phyloP scores from a whole-genome alignment of 2,797 vertebrate species.

The Morus bassanus region DNA sequence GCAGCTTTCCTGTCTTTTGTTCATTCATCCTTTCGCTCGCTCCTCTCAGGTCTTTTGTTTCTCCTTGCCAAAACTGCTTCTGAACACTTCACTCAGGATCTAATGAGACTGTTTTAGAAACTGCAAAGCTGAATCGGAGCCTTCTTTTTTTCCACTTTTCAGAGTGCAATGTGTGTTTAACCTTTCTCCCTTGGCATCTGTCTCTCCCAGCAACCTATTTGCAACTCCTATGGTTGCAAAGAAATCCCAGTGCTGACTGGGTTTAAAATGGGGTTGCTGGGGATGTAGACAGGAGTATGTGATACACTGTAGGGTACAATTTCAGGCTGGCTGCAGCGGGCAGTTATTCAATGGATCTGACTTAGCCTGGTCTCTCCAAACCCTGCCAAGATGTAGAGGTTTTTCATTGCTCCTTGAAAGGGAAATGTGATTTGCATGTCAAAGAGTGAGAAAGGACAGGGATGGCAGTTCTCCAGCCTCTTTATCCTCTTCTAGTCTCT shows the following conservation, averaged over 20 bases:
- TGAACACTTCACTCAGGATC: neutral
- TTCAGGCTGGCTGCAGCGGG: neutral
- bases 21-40: slow-evolving; percentile 1
- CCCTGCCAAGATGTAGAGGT: neutral
- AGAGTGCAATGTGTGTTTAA: neutral
- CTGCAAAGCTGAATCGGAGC: slow-evolving; percentile 27
- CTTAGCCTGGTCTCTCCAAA: neutral
- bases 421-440: slow-evolving; percentile 3
- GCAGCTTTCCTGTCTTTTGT: neutral
- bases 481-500: neutral
- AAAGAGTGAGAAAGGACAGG: neutral
- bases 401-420: slow-evolving; percentile 10
- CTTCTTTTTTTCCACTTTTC: neutral
- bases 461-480: neutral
- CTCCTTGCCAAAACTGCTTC: slow-evolving; percentile 38
- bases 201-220: neutral
- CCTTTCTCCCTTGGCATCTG: slow-evolving; percentile 42
- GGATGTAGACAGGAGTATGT: neutral
- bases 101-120: slow-evolving; percentile 34
- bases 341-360: neutral
- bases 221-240: neutral
- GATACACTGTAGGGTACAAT: rapidly evolving
- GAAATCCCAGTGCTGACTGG: neutral
- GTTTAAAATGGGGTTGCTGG: neutral
- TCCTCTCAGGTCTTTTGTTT: slow-evolving; percentile 19